These are phyloP conservation scores for Holacanthella duospinosa DNA, from an alignment of 2,888 invertebrate species.

Conservation along the genomic window DNA sequence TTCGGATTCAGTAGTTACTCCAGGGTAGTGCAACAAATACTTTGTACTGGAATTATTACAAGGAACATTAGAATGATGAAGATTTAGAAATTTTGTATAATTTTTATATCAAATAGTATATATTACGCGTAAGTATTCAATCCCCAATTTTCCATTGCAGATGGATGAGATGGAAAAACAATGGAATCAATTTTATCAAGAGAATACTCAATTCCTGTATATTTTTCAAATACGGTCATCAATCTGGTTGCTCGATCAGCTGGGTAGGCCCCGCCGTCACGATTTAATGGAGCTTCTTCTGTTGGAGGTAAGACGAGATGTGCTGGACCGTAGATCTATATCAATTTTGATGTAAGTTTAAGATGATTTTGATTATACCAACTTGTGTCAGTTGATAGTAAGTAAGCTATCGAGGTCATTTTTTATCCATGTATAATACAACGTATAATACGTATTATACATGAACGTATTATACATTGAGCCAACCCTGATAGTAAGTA, in stretches of 20 bases:
- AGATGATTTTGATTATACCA: too few relatives aligned
- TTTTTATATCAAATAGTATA: too few relatives aligned
- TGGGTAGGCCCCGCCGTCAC: constrained; percentile 42
- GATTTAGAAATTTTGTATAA: too few relatives aligned
- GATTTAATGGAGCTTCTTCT: not conserved
- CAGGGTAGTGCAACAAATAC: not conserved
- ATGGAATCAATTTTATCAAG: constrained; percentile 59
- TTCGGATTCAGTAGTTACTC: not conserved
- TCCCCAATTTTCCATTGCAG: constrained; percentile 71
- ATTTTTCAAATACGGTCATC: constrained; percentile 50
- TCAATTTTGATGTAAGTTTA: too few relatives aligned
- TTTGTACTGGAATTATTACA: not conserved
- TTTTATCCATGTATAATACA: too few relatives aligned
- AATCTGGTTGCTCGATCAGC: constrained; percentile 50
- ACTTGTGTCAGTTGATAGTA: too few relatives aligned
- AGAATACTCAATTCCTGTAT: constrained; percentile 51
- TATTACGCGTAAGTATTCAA: constrained; percentile 54
- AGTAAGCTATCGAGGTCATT: too few relatives aligned
- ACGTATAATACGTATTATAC: too few relatives aligned
- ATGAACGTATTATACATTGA: too few relatives aligned
- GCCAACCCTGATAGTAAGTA: too few relatives aligned
- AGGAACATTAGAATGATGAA: too few relatives aligned
- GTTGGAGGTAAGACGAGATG: not conserved
- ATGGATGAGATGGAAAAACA: constrained; percentile 40
- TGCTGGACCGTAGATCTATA: not conserved